Base-by-base conservation (phyloP, 2,888 invertebrate species). In the Isoperla grammatica region DNA sequence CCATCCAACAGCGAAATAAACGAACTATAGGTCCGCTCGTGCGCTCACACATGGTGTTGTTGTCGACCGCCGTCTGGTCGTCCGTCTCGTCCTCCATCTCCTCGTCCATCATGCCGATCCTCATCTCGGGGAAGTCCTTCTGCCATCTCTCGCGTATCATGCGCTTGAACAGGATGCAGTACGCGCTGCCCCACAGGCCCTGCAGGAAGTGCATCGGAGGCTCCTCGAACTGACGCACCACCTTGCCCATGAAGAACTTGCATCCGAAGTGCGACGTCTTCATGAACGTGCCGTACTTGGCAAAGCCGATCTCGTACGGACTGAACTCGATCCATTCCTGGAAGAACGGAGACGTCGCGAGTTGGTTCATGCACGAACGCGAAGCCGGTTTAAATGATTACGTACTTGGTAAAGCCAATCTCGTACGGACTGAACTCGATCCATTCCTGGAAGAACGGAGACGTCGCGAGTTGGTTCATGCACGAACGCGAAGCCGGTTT, bases 141-240 rank as follows among this genome's bases (percentile, higher is more conserved):
- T 8, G 4, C 29, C 29, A 29, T 8, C 29, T 54, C 17, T 64
- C 62, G 13, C 45, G 35, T 17, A 75, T 64, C 20, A 76, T 66
- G 19, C 75, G 67, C 62, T 73, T 75, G 65, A 76, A 74, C 15
- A 76, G 70, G 43, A 76, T 76, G 64, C 73, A 73, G 65, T 76
- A 77, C 0, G 76, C 77, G 66, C 76, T 76, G 23, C 76, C 77
- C 77, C 77, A 77, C 40, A 76, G 71, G 19, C 76, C 76, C 73
- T 75, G 75, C 23, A 77, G 69, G 62, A 73, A 77, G 63, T 75
- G 75, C 1, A 76, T 69, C 2, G 76, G 76, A 19, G 69, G 72
- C 63, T 77, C 77, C 4, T 70, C 68, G 64, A 70, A 75, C 22
- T 68, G 60, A 57, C 71, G 71, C 17, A 66, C 53, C 8, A 62